Conservation (phyloP, 2,888 invertebrate species). For the Capitulum mitella region DNA sequence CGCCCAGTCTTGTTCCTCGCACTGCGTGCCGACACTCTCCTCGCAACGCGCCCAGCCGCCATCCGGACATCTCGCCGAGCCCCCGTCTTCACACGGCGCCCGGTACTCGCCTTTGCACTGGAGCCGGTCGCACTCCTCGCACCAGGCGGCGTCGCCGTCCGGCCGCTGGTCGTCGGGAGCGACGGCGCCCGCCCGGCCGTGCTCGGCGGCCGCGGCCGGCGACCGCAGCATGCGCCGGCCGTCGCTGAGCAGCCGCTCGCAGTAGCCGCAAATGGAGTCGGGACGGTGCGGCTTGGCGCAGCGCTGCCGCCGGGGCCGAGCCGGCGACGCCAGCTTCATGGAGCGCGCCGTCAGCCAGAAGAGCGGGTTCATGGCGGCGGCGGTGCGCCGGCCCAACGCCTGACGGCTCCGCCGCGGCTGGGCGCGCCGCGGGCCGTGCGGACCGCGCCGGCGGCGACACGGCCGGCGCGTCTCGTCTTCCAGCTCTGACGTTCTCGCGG, state of each 20-base stretch:
- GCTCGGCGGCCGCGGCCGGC: not conserved
- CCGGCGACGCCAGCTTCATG: not conserved
- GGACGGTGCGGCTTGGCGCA: not conserved
- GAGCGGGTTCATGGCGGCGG: not conserved
- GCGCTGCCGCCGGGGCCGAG: not conserved
- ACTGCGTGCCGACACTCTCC: no score
- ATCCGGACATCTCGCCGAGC: no score
- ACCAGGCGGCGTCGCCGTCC: not conserved
- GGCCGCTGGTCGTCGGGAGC: no score
- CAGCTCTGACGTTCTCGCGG: no score
- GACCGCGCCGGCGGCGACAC: no score
- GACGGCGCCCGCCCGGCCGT: not conserved
- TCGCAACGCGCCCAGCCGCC: no score
- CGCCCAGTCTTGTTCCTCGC: no score
- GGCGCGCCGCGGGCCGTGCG: no score
- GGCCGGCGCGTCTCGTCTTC: no score
- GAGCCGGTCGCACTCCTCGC: not conserved
- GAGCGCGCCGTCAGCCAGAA: conserved; percentile 1
- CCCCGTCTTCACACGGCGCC: not conserved
- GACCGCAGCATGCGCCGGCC: not conserved
- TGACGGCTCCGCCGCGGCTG: no score
- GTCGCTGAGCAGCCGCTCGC: not conserved
- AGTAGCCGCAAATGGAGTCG: not conserved
- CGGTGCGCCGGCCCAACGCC: no score
- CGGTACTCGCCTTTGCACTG: no score